Evolutionary conservation across 2,888 invertebrate genomes (phyloP), one percentile per base, ranked within the genome.

Genomic region (Drosophila pseudotakahashii): DNA sequence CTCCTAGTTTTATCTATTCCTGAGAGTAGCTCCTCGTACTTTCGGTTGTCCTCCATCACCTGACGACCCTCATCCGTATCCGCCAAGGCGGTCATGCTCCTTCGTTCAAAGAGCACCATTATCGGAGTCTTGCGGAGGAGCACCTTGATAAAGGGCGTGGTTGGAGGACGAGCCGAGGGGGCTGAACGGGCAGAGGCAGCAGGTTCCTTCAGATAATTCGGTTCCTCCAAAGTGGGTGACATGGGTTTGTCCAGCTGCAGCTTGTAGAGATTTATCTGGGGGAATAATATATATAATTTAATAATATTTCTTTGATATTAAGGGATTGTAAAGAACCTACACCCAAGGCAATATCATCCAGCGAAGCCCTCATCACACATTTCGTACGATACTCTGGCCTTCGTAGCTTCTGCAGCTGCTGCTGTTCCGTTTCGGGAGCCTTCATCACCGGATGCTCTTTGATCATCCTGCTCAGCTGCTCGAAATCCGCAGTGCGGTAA

Each of bases 71-170:
- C 95, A 0, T 93, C 89, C 0, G 94, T 93, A 32, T 93, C 94
- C 79, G 93, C 93, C 41, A 94, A 93, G 5, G 92, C 95, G 0
- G 95, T 95, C 62, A 93, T 92, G 78, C 94, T 94, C 0, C 94
- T 94, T 73, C 95, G 90, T 74, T 95, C 95, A 75, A 94, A 94
- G 7, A 96, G 88, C 60, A 94, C 93, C 42, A 92, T 87, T 0
- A 95, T 95, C 47, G 94, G 93, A 0, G 96, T 95, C 92, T 96
- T 96, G 64, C 92, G 94, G 2, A 96, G 91, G n/a, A 93, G 92
- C 6, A 96, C 91, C 75, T 93, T 93, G 34, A 95, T 93, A 81
- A 94, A 93, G 2, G 93, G 92, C 11, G 94, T 94, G 19, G 81
- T 42, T 0, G 66, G 50, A 0, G 48, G 36, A 11, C 47, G 14